Evolutionary conservation across 2,113 vertebrate genomes (phyloP).

Genomic region (Neotragus moschatus): DNA sequence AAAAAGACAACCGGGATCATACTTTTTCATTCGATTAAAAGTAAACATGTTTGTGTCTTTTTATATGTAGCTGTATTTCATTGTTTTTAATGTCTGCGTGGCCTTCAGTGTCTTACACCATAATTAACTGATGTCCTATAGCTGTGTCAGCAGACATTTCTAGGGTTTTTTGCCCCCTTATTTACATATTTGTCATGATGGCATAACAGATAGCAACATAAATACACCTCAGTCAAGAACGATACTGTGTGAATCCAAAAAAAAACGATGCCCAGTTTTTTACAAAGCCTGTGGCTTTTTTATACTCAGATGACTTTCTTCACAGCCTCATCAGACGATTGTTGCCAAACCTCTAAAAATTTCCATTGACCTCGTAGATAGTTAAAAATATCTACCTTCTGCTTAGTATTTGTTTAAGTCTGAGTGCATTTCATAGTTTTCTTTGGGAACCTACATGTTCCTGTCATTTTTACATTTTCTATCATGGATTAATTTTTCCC

Average conservation of each 20-base stretch:
- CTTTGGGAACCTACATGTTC: not conserved
- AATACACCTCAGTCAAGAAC: not conserved
- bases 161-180: not conserved
- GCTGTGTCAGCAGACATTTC: not conserved
- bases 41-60: not conserved
- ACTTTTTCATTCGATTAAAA: not conserved
- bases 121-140: not conserved
- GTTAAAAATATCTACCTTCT: not conserved
- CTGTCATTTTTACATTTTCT: not conserved
- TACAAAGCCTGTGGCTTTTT: not conserved
- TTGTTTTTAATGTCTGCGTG: not conserved
- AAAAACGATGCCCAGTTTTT: not conserved
- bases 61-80: not conserved
- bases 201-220: not conserved
- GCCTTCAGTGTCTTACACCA: not conserved
- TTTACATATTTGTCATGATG: not conserved
- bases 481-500: not conserved
- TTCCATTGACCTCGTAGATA: not conserved
- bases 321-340: not conserved
- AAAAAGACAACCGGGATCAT: not conserved
- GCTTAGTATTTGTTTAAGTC: not conserved
- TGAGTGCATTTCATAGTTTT: not conserved
- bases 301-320: not conserved
- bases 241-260: not conserved
- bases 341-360: not conserved